Evolutionary conservation across 2,797 vertebrate genomes (phyloP).

Genomic region (Bradypus variegatus): DNA sequence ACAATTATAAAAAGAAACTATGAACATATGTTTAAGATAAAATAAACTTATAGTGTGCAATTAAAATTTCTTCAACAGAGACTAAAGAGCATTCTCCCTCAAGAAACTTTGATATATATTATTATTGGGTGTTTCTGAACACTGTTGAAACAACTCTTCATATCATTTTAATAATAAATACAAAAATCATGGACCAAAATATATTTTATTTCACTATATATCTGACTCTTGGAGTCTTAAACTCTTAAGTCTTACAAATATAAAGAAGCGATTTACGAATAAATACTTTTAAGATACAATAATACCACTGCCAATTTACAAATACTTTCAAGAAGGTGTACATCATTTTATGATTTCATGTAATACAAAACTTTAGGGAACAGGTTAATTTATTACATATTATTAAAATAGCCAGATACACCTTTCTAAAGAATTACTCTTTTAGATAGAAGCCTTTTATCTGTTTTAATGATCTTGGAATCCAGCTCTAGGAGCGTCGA

Average conservation of each 20-base stretch:
- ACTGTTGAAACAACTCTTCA: neutral
- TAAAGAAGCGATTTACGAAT: constrained; percentile 24
- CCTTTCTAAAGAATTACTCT: neutral
- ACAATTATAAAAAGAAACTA: constrained; percentile 33
- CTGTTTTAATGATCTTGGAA: neutral
- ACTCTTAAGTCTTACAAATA: neutral
- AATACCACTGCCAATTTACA: neutral
- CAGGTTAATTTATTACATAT: neutral
- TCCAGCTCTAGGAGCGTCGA: neutral
- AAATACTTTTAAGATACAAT: neutral
- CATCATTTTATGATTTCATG: constrained; percentile 5
- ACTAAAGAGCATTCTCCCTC: constrained; percentile 26
- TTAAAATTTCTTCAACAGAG: neutral
- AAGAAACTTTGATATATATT: neutral
- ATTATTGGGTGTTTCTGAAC: neutral
- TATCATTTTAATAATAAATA: neutral
- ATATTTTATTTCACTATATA: neutral
- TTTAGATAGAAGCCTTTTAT: neutral
- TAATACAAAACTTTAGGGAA: neutral
- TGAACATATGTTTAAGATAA: neutral
- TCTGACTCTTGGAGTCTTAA: neutral
- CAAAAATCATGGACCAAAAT: neutral
- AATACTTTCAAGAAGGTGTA: neutral
- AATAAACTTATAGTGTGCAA: neutral
- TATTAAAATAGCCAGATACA: constrained; percentile 20